Evolutionary conservation across 2,888 invertebrate genomes (phyloP).

Genomic region (Panopea generosa): DNA sequence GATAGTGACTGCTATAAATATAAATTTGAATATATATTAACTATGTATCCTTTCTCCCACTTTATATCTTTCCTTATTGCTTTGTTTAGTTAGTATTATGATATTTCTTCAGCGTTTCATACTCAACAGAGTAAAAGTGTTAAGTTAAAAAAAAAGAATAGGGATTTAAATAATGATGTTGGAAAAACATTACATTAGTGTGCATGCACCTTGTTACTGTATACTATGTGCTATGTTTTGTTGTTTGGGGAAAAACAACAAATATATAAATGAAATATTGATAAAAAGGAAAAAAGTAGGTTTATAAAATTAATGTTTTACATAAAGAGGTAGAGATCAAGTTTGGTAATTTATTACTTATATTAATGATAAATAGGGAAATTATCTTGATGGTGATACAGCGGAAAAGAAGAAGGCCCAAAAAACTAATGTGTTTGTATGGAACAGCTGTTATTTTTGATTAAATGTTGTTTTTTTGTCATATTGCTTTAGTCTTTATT

Average conservation of each 20-base stretch:
- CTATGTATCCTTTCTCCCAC: slow-evolving; percentile 39
- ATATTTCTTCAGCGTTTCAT: slow-evolving; percentile 59
- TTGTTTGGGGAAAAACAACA: no score
- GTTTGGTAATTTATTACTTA: no score
- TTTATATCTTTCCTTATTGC: slow-evolving; percentile 42
- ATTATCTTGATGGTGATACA: slow-evolving; percentile 20
- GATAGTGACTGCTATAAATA: not conserved
- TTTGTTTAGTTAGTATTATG: slow-evolving; percentile 61
- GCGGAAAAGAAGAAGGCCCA: slow-evolving; percentile 53
- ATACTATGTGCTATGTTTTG: no score
- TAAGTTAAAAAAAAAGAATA: slow-evolving; percentile 8
- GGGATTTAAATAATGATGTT: not conserved
- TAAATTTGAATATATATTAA: slow-evolving; percentile 23
- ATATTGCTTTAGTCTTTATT: not conserved
- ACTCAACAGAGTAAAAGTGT: slow-evolving; percentile 25
- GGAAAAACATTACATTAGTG: no score
- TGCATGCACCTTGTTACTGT: no score
- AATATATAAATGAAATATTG: no score
- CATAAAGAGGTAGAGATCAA: no score
- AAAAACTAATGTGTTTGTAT: slow-evolving; percentile 61
- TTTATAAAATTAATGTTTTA: no score
- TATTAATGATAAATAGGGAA: no score
- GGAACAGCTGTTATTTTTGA: slow-evolving; percentile 78
- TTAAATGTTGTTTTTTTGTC: slow-evolving; percentile 79
- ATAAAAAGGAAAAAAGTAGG: no score